Base-by-base conservation (phyloP, 2,113 vertebrate species). In the Pampusana beccarii region DNA sequence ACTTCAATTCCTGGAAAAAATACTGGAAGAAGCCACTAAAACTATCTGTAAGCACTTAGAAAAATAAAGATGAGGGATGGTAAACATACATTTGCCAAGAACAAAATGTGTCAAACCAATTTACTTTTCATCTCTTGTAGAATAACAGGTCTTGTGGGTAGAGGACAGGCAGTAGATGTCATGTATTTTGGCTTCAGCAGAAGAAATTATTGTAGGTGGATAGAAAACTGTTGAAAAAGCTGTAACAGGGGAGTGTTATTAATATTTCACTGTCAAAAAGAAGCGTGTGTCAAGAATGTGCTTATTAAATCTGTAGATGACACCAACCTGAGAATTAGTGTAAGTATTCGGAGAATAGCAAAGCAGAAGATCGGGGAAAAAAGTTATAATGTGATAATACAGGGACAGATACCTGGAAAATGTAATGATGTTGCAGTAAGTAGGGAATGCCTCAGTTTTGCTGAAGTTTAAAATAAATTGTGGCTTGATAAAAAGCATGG, bases 191-290 rank as follows among this genome's bases (percentile, higher is more conserved):
- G 86, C 72, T 95, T 91, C 51, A 78, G 62, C 64, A 74, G 42
- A 80, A 74, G 33, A 64, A 67, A 93, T 93, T 86, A 66, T 67
- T 71, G 86, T 94, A 92, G 77, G 33, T 86, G 75, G 56, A 56
- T 80, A 91, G 86, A 53, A 88, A 90, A 70, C 12, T 58, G n/a
- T 75, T 93, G 42, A n/a, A 88, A 94, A 90, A 96, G 24, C 90
- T 72, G 5, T 92, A 88, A 78, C 74, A 74, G 21, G 36, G 60
- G 25, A 88, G 20, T 46, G 44, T 74, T 95, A 81, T 74, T 96
- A 94, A 86, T 70, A 86, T 88, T 92, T 94, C 72, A 66, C 83
- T 92, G 88, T 94, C 67, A 92, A 80, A 88, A 89, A 60, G 34
- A 86, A 60, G 10, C 0, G 1, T 73, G 70, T 87, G 60, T 88